Evolutionary conservation across 2,797 vertebrate genomes (phyloP), one percentile per base, ranked within the genome.

Genomic region (Sphaeramia orbicularis): DNA sequence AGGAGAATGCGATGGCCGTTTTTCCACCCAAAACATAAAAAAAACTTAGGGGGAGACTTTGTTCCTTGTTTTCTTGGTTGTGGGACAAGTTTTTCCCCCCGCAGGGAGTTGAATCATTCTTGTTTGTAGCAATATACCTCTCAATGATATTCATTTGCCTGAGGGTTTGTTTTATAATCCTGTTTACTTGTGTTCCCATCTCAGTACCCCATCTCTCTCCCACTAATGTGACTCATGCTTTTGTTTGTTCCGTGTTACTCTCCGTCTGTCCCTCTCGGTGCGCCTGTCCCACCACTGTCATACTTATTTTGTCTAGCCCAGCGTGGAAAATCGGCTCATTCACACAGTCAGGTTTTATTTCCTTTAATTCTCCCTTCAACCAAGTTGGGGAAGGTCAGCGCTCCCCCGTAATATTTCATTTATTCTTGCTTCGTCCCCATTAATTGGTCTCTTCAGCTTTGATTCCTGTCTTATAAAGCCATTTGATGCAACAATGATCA

Each of bases 141-240:
- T 90, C 72, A 83, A 81, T 71, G 67, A 84, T 75, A 74, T 84
- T 88, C 83, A 90, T 89, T 89, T 82, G 86, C 90, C 90, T 84
- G 56, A 49, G 73, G 91, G 85, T 55, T 81, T 84, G 84, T 89
- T 89, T 92, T 87, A 89, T 92, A 92, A 94, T 93, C 92, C 87
- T 87, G 88, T 92, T 93, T 92, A 86, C 91, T 79, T 77, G 56
- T 65, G 44, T 80, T 78, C 62, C 41, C 62, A 66, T 86, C 83
- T 84, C 72, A 71, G 73, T 85, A 79, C 74, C 84, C 81, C 69
- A 82, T 91, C 83, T 87, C 88, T 90, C 84, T 87, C 79, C 68
- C 74, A 38, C 87, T 91, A 89, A 90, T 86, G 73, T 88, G 86
- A 91, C 84, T 91, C 91, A 83, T 76, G 74, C 61, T 82, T 89